Conservation (phyloP, 2,113 vertebrate species). For the Aegypius monachus region DNA sequence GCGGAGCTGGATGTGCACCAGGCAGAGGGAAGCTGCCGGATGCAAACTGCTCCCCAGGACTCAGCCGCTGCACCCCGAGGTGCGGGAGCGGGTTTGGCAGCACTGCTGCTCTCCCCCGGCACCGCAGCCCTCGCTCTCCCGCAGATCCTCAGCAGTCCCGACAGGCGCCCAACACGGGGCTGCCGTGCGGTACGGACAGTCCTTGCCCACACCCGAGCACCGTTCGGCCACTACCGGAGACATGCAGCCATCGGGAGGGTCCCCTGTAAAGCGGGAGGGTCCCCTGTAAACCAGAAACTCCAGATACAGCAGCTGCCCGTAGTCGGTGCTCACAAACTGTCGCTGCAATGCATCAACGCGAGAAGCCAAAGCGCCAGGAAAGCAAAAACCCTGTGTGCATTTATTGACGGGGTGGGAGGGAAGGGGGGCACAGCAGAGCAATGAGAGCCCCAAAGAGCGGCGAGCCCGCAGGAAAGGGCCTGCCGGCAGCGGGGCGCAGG, state of each 20-base stretch:
- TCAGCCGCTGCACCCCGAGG: background rate
- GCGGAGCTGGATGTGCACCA: rapidly evolving
- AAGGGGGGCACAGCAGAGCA: background rate
- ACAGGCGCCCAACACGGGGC: background rate
- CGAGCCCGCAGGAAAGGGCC: background rate
- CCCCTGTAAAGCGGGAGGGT: background rate
- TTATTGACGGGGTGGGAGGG: background rate
- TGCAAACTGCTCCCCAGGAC: background rate
- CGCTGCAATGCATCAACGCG: rapidly evolving
- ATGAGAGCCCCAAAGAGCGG: background rate
- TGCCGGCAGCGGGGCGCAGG: background rate
- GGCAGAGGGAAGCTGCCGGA: background rate
- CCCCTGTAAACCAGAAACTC: background rate
- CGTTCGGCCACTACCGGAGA: background rate
- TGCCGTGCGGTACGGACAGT: rapidly evolving
- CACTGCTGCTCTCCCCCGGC: background rate
- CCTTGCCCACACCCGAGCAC: background rate
- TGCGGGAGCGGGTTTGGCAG: background rate
- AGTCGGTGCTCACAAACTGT: too few relatives aligned
- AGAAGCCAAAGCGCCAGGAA: background rate
- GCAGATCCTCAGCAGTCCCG: background rate
- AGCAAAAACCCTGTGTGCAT: background rate
- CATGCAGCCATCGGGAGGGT: background rate
- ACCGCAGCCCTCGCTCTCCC: background rate
- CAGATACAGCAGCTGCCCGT: background rate